Conservation (phyloP, 2,113 vertebrate genomes). For the Trochalopteron elliotii region DNA sequence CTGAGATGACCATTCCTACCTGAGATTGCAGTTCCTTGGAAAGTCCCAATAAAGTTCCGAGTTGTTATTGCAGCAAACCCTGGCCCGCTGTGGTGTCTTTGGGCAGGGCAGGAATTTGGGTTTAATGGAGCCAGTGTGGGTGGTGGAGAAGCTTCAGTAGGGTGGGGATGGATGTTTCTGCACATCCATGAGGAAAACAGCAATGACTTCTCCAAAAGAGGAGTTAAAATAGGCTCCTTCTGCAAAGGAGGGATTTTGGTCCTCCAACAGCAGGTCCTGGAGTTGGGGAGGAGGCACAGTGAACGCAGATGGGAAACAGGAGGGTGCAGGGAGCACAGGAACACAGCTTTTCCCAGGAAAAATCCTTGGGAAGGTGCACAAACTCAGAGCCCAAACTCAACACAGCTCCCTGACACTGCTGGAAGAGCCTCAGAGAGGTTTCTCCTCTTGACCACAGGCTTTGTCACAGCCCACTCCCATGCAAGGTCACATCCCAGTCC, state of each 20-base stretch:
- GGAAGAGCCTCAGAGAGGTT: neutral
- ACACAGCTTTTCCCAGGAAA: neutral
- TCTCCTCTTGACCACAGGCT: neutral
- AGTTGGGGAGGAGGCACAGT: neutral
- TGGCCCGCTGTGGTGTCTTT: neutral
- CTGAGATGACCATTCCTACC: neutral
- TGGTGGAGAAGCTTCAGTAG: neutral
- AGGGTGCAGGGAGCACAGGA: neutral
- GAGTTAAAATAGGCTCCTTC: neutral
- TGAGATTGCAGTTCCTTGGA: neutral
- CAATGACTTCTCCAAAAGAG: accelerated
- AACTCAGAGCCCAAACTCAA: neutral
- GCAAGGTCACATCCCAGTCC: neutral
- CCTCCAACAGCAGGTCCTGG: neutral
- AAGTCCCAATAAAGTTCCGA: neutral
- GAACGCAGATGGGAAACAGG: neutral
- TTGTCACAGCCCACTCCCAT: neutral
- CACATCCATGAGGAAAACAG: neutral
- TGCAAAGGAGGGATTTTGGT: neutral
- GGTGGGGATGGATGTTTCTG: neutral
- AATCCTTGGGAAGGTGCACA: neutral
- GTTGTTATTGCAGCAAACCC: neutral
- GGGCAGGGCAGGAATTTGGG: neutral
- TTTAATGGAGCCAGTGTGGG: accelerated
- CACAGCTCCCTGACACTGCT: too few species aligned